Base-by-base conservation (phyloP, 2,113 vertebrate species). In the Malurus melanocephalus region DNA sequence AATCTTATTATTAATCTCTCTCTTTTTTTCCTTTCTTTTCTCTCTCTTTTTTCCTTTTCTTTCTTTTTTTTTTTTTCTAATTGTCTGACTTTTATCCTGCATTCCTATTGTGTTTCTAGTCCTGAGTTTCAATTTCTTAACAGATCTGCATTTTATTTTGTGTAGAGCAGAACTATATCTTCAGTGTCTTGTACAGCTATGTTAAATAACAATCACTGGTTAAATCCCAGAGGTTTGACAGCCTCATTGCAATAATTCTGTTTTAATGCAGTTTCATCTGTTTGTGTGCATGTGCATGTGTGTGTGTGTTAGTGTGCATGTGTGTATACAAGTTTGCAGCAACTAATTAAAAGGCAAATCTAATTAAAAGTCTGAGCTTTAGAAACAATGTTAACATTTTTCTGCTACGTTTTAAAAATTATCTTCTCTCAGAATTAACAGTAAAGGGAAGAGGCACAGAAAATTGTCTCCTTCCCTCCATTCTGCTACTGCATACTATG, bases 401-500 rank as follows among this genome's bases (percentile, higher is more conserved):
- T 69, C 27, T 35, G 7, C 48, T 57, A 33, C 23, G 9, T 35
- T 55, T 51, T 55, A 69, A 45, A 13, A 77, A 59, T 86, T 52
- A 62, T 86, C 56, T 72, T 4, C 27, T 52, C 20, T 68, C 59
- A 51, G 46, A 79, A 69, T n/a, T 17, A 28, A 2, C 35, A 23
- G 18, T 52, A 43, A 77, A 83, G 18, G 38, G 38, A 78, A 87
- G 28, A 80, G 11, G 55, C 17, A 1, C 22, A 69, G 27, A 86
- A 83, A 16, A 24, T 32, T 48, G 1, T 6, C 5, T 72, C 24
- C 32, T 51, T 55, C 61, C 27, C 16, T 91, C 10, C 5, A 9
- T 89, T 65, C 9, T 24, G 15, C 13, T 66, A 16, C 9, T 35
- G 10, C 0, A 0, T 52, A 18, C 8, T 26, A 1, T 33, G 5